Evolutionary conservation across 2,888 invertebrate genomes (phyloP).

Genomic region (Lottia scabra): DNA sequence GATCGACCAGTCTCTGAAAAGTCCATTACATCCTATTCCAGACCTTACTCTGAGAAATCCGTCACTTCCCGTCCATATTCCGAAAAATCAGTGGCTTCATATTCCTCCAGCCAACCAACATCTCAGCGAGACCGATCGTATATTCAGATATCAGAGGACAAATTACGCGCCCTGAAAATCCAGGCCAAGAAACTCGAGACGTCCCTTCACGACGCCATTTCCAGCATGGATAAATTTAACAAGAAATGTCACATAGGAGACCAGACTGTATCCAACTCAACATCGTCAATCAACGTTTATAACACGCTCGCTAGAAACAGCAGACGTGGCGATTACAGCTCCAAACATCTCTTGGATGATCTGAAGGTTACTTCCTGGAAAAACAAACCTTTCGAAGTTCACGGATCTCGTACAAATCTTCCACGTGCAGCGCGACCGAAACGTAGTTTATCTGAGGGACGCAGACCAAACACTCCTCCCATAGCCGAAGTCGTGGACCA

Average conservation of each 20-base stretch:
- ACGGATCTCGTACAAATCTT: constrained; percentile 2
- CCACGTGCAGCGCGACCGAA: constrained; percentile 4
- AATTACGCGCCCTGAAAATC: constrained; percentile 43
- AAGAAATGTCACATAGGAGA: constrained; percentile 23
- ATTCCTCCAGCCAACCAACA: constrained; percentile 11
- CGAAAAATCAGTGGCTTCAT: not conserved
- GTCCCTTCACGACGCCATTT: constrained; percentile 52
- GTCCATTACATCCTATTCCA: not conserved
- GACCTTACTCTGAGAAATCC: not conserved
- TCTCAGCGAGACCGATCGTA: constrained; percentile 13
- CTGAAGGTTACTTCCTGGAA: constrained; percentile 2
- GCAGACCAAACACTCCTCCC: not conserved
- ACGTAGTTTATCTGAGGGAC: not conserved
- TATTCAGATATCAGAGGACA: constrained; percentile 54
- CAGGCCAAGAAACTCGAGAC: constrained; percentile 55
- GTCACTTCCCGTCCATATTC: not conserved
- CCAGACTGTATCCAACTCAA: not conserved
- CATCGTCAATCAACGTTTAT: not conserved
- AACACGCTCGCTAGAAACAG: not conserved
- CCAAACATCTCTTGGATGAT: not conserved
- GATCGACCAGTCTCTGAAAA: constrained; percentile 4
- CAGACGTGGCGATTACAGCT: not conserved
- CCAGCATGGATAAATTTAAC: constrained; percentile 48
- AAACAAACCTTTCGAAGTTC: constrained; percentile 9
- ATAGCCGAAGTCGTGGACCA: not conserved